These are phyloP conservation scores for Tachina fera DNA, from an alignment of 2,888 invertebrate genomes.

Conservation along the genomic window DNA sequence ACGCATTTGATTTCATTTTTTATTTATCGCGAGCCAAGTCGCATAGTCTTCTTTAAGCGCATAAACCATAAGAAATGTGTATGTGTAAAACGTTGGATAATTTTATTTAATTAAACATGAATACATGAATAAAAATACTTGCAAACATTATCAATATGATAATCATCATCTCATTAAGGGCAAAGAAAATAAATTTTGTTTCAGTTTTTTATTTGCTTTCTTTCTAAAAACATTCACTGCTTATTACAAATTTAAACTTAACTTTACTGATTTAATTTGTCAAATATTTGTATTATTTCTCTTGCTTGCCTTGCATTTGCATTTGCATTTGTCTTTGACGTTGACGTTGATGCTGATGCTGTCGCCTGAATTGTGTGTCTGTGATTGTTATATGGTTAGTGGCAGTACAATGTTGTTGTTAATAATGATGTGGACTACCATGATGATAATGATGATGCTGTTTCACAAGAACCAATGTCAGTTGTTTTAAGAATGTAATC, in stretches of 20 bases:
- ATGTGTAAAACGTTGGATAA: slow-evolving; percentile 8
- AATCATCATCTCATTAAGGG: slow-evolving; percentile 67
- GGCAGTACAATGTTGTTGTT: slow-evolving; percentile 2
- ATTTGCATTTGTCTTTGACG: neutral
- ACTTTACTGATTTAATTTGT: slow-evolving; percentile 70
- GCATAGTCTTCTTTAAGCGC: neutral
- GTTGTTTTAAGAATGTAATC: slow-evolving; percentile 74
- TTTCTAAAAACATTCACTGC: slow-evolving; percentile 37
- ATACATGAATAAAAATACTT: slow-evolving; percentile 31
- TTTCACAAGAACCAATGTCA: slow-evolving; percentile 69
- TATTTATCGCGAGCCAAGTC: slow-evolving; percentile 9
- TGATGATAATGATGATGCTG: slow-evolving; percentile 31
- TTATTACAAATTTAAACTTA: slow-evolving; percentile 67
- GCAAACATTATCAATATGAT: slow-evolving; percentile 20
- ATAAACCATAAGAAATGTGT: neutral
- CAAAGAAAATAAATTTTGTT: slow-evolving; percentile 10
- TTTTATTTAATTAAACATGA: slow-evolving; percentile 45
- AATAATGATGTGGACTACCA: neutral
- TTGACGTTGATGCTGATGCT: slow-evolving; percentile 2
- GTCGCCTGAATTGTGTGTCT: slow-evolving; percentile 23
- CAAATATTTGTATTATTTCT: slow-evolving; percentile 65
- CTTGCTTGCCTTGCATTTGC: slow-evolving; percentile 9
- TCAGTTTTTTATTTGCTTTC: neutral
- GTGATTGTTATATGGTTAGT: slow-evolving; percentile 2
- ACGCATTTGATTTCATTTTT: slow-evolving; percentile 14